phyloP scores from a whole-genome alignment of 2,797 vertebrate species.

The Leptodactylus fallax region DNA sequence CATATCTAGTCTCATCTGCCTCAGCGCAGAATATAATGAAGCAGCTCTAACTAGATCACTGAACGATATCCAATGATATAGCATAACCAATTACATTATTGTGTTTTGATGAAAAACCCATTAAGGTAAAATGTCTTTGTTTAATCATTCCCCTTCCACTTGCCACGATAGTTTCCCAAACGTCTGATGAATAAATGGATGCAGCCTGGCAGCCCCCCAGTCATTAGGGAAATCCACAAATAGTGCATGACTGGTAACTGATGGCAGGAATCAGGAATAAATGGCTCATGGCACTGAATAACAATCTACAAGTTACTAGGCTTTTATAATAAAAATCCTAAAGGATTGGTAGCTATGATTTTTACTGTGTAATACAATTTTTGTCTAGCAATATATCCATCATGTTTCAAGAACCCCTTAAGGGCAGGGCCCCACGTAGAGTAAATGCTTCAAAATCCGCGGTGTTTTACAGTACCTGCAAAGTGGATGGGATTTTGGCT shows the following conservation, averaged over 20 bases:
- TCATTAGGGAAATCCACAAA: slow-evolving; percentile 2
- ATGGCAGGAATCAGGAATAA: neutral
- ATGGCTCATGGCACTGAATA: neutral
- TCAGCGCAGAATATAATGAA: slow-evolving; percentile 14
- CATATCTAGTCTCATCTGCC: slow-evolving; percentile 24
- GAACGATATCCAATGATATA: slow-evolving; percentile 31
- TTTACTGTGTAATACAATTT: neutral
- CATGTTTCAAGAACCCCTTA: neutral
- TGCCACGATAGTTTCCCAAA: neutral
- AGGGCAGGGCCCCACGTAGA: neutral
- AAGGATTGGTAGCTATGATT: neutral
- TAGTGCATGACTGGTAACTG: neutral
- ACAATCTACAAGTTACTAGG: too few relatives aligned
- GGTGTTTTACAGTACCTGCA: too few relatives aligned
- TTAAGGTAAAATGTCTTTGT: slow-evolving; percentile 22
- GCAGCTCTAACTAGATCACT: slow-evolving; percentile 28
- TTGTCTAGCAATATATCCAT: neutral
- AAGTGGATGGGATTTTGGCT: too few relatives aligned
- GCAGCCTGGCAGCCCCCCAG: neutral
- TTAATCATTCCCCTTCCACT: slow-evolving; percentile 18
- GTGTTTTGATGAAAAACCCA: slow-evolving; percentile 32
- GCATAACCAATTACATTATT: slow-evolving; percentile 27
- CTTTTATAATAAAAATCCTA: neutral
- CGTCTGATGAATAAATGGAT: neutral
- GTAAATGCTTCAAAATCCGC: too few relatives aligned